Evolutionary conservation across 2,113 vertebrate species (phyloP), one percentile per base, ranked within the genome.

Genomic region (Aptenodytes forsteri): DNA sequence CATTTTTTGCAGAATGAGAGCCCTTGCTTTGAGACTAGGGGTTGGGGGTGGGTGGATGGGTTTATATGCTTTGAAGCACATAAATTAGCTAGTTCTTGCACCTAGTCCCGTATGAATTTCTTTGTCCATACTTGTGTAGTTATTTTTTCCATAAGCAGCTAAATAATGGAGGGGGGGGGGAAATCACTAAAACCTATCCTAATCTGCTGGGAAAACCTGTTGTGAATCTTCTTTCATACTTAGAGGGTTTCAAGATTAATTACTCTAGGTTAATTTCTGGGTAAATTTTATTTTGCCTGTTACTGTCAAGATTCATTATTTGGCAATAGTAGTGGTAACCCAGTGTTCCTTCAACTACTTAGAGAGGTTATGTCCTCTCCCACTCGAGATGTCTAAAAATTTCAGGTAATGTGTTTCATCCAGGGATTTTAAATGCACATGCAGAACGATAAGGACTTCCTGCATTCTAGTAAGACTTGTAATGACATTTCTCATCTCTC

Each of bases 121-220:
- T 47, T 55, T 13, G 2, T 65, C 44, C n/a, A 3, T 42, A 38
- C 26, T 72, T n/a, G 14, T 23, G 38, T 14, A 42, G 40, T n/a
- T 30, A 3, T 27, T 81, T 85, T 86, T 90, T 42, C 13, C 3
- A 16, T 55, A 81, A 59, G 29, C n/a, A 78, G 34, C 26, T 73
- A 29, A 62, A 54, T 76, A 54, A 62, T 0, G 0, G 13, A 18
- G 13, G 6, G 4, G 2, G 42, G 16, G 5, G 3, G 16, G 32
- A 16, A 27, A n/a, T 72, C 44, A 20, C 49, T 77, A 26, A 73
- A 78, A n/a, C 34, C 26, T 69, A 8, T 40, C 7, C 14, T 83
- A 5, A 11, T 56, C 21, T 67, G 20, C n/a, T 71, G 52, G 36
- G 5, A 75, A 70, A 55, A 20, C 2, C 26, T 69, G 3, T 38